phyloP scores from a whole-genome alignment of 1,140 invertebrate species.

The Sipha flava region DNA sequence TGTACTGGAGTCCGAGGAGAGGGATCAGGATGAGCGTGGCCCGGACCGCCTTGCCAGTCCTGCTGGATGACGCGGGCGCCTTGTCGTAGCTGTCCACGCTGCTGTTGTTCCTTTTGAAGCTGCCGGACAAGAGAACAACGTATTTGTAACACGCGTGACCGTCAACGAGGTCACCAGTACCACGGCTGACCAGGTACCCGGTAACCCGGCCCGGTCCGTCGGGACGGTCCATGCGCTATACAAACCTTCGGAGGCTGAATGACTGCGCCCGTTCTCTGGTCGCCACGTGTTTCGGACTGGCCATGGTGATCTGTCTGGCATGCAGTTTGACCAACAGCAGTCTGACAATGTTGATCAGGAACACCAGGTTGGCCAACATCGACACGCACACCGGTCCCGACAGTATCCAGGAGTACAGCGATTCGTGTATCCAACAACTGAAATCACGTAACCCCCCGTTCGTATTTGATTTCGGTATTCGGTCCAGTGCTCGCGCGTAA shows the following conservation, averaged over 20 bases:
- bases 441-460: conserved; percentile 26
- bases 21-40: conserved; percentile 72
- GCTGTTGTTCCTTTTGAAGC: conserved; percentile 18
- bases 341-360: conserved; percentile 67
- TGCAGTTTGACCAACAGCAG: conserved; percentile 71
- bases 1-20: conserved; percentile 72
- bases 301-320: conserved; percentile 46
- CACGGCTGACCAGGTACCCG: no score
- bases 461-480: no score
- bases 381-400: conserved; percentile 67
- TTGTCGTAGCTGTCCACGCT: conserved; percentile 19
- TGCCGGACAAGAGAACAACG: neutral
- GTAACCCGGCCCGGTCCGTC: no score
- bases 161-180: no score
- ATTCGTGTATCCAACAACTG: conserved; percentile 76
- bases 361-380: conserved; percentile 71
- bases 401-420: conserved; percentile 62
- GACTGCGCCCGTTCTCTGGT: conserved; percentile 36
- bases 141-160: no score
- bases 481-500: no score
- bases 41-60: conserved; percentile 46
- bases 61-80: conserved; percentile 24
- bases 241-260: conserved; percentile 37
- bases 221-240: neutral
- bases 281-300: conserved; percentile 45